Evolutionary conservation across 2,888 invertebrate species (phyloP).

Genomic region (Phrixothrix hirtus): DNA sequence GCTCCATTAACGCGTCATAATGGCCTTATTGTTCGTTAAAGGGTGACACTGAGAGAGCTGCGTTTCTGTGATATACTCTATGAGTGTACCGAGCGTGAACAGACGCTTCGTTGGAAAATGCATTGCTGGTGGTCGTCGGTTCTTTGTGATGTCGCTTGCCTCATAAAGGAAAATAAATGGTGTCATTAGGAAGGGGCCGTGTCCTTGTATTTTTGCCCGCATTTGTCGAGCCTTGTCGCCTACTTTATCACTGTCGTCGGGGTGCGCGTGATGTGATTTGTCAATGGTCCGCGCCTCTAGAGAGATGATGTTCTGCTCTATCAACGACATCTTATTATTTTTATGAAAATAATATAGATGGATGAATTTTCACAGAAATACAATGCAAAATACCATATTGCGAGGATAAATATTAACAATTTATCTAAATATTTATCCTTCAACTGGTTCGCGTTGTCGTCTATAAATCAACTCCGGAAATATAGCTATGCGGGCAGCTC

Average conservation of each 20-base stretch:
- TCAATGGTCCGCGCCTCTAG: constrained; percentile 39
- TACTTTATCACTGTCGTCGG: constrained; percentile 55
- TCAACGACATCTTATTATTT: constrained; percentile 12
- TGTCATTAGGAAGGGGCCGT: constrained; percentile 56
- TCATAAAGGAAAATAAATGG: constrained; percentile 57
- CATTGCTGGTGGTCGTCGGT: constrained; percentile 50
- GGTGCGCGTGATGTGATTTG: constrained; percentile 48
- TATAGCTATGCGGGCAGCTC: constrained; percentile 41
- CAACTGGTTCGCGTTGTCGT: constrained; percentile 47
- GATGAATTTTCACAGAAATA: too few relatives aligned
- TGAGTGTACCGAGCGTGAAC: constrained; percentile 40
- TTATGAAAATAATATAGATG: constrained; percentile 11
- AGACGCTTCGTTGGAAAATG: constrained; percentile 47
- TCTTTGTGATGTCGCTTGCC: constrained; percentile 54
- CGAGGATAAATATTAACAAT: constrained; percentile 45
- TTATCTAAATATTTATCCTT: constrained; percentile 52
- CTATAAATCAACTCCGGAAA: constrained; percentile 48
- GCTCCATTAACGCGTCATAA: constrained; percentile 43
- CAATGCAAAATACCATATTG: too few relatives aligned
- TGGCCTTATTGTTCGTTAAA: constrained; percentile 39
- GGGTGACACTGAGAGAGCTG: constrained; percentile 39
- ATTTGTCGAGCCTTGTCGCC: constrained; percentile 56
- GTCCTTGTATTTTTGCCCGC: constrained; percentile 55
- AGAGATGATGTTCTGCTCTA: constrained; percentile 10
- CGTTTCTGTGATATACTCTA: constrained; percentile 36